Evolutionary conservation across 1,140 invertebrate genomes (phyloP).

Genomic region (Pogonomyrmex californicus): DNA sequence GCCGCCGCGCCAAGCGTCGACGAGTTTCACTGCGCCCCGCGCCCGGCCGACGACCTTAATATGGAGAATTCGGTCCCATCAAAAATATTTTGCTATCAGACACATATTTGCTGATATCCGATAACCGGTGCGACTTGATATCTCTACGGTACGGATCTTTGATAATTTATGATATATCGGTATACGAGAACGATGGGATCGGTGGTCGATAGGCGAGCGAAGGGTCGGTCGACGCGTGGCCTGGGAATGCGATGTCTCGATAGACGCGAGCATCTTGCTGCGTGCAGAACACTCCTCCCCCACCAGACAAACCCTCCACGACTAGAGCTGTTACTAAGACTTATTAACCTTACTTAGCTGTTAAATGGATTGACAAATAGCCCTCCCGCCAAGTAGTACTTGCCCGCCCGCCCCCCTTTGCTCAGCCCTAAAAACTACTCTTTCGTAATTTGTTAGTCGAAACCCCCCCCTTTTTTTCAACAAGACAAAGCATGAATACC

Average conservation of each 20-base stretch:
- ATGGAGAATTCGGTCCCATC: background rate
- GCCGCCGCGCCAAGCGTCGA: slow-evolving; percentile 65
- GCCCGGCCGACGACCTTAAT: slow-evolving; percentile 22
- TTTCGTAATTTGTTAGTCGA: slow-evolving; percentile 70
- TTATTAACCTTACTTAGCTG: slow-evolving; percentile 63
- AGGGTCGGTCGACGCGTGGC: slow-evolving; percentile 58
- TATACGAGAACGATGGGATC: background rate
- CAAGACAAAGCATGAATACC: slow-evolving; percentile 75
- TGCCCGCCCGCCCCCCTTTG: slow-evolving; percentile 57
- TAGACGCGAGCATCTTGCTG: slow-evolving; percentile 84
- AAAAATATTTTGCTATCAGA: background rate
- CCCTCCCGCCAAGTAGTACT: slow-evolving; percentile 71
- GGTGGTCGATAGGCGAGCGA: slow-evolving; percentile 17
- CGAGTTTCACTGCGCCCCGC: slow-evolving; percentile 40
- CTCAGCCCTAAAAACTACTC: slow-evolving; percentile 62
- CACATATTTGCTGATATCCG: background rate
- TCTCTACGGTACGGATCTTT: background rate
- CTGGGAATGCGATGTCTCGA: slow-evolving; percentile 75
- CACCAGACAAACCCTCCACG: slow-evolving; percentile 64
- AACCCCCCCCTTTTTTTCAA: slow-evolving; percentile 41
- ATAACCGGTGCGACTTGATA: background rate
- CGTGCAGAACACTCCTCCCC: slow-evolving; percentile 73
- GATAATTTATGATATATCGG: background rate
- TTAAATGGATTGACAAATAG: slow-evolving; percentile 70
- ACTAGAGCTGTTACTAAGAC: slow-evolving; percentile 66